A percentile compares a stretch with the other conserved stretches of the same genome.
Conservation (phyloP, 2,888 invertebrate genomes). For the Synergus laeviventris region DNA sequence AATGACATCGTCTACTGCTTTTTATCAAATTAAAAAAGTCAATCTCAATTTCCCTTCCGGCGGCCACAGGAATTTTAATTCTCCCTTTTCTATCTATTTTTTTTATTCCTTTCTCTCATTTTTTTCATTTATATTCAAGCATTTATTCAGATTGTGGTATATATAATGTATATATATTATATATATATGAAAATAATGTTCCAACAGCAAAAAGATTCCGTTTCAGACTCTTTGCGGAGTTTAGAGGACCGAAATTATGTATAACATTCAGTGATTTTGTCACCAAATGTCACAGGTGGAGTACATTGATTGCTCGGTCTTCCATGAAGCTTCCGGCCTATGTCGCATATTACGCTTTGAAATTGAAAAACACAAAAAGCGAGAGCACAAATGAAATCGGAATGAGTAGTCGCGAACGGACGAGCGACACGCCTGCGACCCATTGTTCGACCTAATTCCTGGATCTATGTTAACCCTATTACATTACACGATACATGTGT, state of each 20-base stretch:
- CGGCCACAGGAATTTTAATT: conserved; percentile 2
- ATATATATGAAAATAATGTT: too few relatives aligned
- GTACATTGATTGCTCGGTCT: conserved; percentile 67
- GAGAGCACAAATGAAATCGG: conserved; percentile 48
- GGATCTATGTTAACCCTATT: conserved; percentile 46
- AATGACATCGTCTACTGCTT: conserved; percentile 7
- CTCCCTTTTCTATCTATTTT: background rate
- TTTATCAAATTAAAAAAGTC: conserved; percentile 3
- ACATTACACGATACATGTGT: conserved; percentile 29
- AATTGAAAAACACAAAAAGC: conserved; percentile 55
- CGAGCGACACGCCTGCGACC: conserved; percentile 60
- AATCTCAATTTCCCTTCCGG: background rate
- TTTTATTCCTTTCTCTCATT: background rate
- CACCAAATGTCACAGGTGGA: conserved; percentile 47
- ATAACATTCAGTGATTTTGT: conserved; percentile 38
- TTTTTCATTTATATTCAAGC: background rate
- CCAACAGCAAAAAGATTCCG: background rate
- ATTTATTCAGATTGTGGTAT: background rate
- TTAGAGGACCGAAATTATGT: background rate
- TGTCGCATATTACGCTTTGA: conserved; percentile 62
- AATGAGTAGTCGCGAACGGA: conserved; percentile 57
- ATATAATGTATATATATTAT: too few relatives aligned
- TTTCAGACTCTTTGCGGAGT: background rate
- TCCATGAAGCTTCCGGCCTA: conserved; percentile 70
- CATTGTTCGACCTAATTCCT: conserved; percentile 63